phyloP scores from a whole-genome alignment of 2,797 vertebrate species.

The Tapera naevia region DNA sequence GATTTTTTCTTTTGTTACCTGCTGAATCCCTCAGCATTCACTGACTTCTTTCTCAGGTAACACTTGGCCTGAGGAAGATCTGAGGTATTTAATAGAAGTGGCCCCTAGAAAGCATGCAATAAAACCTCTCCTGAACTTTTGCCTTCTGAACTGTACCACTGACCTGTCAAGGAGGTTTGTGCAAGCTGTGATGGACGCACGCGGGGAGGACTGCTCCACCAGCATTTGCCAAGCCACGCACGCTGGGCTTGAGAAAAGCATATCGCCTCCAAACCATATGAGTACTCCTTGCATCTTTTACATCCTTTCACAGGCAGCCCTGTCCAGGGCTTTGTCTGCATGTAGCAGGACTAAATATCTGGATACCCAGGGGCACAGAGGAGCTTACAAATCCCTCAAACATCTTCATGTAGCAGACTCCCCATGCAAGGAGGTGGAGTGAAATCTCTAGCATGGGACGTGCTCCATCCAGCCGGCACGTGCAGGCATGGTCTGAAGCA shows the following conservation, averaged over 20 bases:
- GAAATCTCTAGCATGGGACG: neutral
- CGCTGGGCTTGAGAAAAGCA: neutral
- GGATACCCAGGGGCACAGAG: neutral
- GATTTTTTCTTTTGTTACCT: neutral
- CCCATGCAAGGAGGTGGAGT: neutral
- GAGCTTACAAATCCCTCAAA: neutral
- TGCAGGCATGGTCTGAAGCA: neutral
- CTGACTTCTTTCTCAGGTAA: conserved; percentile 36
- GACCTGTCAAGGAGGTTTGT: conserved; percentile 45
- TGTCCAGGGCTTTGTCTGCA: neutral
- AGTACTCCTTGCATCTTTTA: neutral
- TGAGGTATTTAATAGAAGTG: conserved; percentile 4
- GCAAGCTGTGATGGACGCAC: conserved; percentile 13
- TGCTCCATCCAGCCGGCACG: rapidly evolving
- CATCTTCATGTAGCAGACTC: neutral
- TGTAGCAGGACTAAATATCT: neutral
- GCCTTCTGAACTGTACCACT: neutral
- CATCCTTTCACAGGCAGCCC: neutral
- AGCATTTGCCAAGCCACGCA: rapidly evolving
- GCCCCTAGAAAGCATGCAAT: conserved; percentile 24
- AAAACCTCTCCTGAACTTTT: conserved; percentile 66
- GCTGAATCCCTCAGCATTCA: conserved; percentile 1
- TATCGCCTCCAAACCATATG: rapidly evolving
- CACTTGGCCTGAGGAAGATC: conserved; percentile 11
- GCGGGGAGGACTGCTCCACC: neutral